Evolutionary conservation across 2,113 vertebrate species (phyloP).

Genomic region (Corvus moneduloides): DNA sequence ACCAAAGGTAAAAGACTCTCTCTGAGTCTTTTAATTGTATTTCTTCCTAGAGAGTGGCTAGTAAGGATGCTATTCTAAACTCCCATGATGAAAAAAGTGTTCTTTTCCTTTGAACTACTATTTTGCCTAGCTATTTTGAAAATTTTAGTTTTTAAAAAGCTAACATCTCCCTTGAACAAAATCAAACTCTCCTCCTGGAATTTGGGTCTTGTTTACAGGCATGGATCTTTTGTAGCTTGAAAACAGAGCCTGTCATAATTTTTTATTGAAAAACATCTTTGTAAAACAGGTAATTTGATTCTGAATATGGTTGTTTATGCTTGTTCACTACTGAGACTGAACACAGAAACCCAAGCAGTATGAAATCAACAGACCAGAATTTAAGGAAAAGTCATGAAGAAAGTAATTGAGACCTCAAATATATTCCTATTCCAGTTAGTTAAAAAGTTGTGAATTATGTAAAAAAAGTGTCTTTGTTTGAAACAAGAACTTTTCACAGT

Average conservation of each 20-base stretch:
- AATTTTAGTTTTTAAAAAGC: background rate
- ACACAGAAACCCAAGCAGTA: background rate
- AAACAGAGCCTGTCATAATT: background rate
- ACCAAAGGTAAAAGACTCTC: constrained; percentile 71
- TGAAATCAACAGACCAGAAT: background rate
- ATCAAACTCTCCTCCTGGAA: background rate
- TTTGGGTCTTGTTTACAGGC: background rate
- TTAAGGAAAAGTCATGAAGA: background rate
- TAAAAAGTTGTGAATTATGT: background rate
- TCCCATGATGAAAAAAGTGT: constrained; percentile 22
- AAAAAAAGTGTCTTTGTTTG: background rate
- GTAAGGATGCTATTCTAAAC: constrained; percentile 41
- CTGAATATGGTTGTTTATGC: background rate
- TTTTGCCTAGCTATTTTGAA: background rate
- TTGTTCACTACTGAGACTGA: background rate
- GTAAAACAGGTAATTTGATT: background rate
- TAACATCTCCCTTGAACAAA: background rate
- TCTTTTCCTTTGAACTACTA: background rate
- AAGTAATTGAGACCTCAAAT: background rate
- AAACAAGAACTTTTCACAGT: background rate
- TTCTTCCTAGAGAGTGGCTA: constrained; percentile 60
- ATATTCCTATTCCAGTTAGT: background rate
- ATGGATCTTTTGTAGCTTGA: background rate
- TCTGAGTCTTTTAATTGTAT: constrained; percentile 69
- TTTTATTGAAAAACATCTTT: background rate